These are phyloP conservation scores for Himantopus leucocephalus DNA, from an alignment of 2,113 vertebrate species.

Conservation along the genomic window DNA sequence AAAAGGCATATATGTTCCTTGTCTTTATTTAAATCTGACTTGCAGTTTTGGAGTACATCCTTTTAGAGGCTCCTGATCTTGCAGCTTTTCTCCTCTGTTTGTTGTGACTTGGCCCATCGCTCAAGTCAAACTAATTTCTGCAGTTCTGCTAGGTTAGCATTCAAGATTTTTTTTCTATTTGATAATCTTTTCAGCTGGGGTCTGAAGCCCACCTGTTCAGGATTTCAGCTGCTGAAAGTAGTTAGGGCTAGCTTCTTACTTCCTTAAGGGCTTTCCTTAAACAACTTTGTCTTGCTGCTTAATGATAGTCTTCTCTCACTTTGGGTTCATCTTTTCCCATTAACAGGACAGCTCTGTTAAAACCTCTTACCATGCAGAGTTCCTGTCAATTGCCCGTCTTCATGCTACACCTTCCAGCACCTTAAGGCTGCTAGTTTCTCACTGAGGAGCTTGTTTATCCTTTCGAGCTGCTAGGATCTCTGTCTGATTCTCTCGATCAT, in stretches of 20 bases:
- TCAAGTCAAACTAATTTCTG: background rate
- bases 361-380: background rate
- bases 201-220: background rate
- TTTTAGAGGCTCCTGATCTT: background rate
- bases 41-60: background rate
- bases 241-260: background rate
- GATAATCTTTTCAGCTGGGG: background rate
- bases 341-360: background rate
- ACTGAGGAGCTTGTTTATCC: background rate
- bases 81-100: background rate
- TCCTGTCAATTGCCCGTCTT: background rate
- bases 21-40: background rate
- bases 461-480: background rate
- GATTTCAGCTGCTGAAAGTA: background rate
- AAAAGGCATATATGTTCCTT: background rate
- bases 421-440: background rate
- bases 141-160: background rate
- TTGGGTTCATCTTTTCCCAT: background rate
- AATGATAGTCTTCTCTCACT: background rate
- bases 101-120: background rate
- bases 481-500: background rate
- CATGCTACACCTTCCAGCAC: background rate
- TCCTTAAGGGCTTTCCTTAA: background rate
- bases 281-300: background rate
- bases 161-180: background rate